Evolutionary conservation across 2,888 invertebrate genomes (phyloP), one percentile per base, ranked within the genome.

Genomic region (Phortica magna): DNA sequence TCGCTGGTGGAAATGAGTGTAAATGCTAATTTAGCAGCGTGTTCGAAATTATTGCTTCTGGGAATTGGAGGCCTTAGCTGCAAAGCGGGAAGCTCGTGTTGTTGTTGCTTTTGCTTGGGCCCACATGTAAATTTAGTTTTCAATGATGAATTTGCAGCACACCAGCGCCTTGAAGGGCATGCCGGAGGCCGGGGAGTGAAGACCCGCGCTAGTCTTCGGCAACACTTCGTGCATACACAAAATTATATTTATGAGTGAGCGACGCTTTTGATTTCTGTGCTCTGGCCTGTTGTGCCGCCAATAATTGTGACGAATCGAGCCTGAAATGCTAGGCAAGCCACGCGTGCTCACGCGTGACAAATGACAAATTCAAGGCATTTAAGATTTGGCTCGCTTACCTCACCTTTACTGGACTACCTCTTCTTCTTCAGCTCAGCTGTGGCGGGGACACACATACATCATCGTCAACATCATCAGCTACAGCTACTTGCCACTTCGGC

Each of bases 11-110:
- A 42, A 68, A 31, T 43, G 31, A 39, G 17, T 43, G 17, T 55
- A 57, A 22, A 53, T 71, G 71, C 72, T 72, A 72, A 72, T 72
- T 72, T 71, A 14, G 39, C n/a, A 4, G 43, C n/a, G 68, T 68
- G 48, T 48, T 43, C 19, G 39, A 43, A 68, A 68, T 65, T 19
- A 68, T 43, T 68, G 68, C 43, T 48, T 2, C 22, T 48, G 48
- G 17, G 48, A 39, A 22, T 17, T 65, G 65, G 14, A 9, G 31
- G 31, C 1, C 31, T 31, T 3, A 2, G 31, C 31, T 31, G 31
- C 2, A 48, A 48, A 14, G 5, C 10, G 48, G 10, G 6, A 2
- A 48, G 9, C 9, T 2, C 10, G 48, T 14, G 48, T 48, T 48
- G 14, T 5, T 48, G 48, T 5, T 48, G 48, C 14, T 48, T 2